Conservation (phyloP, 2,888 invertebrate genomes). For the Hyppa rectilinea region DNA sequence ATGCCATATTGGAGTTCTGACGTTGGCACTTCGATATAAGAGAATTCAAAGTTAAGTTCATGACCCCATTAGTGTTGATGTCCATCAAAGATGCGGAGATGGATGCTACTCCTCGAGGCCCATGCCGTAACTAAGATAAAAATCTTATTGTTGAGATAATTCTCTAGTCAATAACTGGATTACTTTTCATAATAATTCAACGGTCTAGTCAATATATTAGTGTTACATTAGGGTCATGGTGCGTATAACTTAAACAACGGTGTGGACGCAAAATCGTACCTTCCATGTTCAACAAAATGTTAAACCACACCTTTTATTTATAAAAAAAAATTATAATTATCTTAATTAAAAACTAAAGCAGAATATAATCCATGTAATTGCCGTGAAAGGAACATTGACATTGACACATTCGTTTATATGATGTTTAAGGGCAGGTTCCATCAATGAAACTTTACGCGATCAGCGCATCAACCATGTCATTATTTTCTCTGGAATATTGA, state of each 20-base stretch:
- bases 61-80: slow-evolving; percentile 5
- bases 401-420: slow-evolving; percentile 49
- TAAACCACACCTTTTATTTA: slow-evolving; percentile 18
- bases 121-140: slow-evolving; percentile 38
- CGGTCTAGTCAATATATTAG: slow-evolving; percentile 55
- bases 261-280: slow-evolving; percentile 18
- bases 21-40: slow-evolving; percentile 12
- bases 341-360: slow-evolving; percentile 14
- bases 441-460: too few species aligned
- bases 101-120: slow-evolving; percentile 18
- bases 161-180: slow-evolving; percentile 58
- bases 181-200: slow-evolving; percentile 51
- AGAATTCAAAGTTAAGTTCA: slow-evolving; percentile 21
- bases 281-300: slow-evolving; percentile 25
- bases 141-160: slow-evolving; percentile 20
- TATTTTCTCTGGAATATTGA: too few species aligned
- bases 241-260: slow-evolving; percentile 11
- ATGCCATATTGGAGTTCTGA: slow-evolving; percentile 16
- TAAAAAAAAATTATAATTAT: slow-evolving; percentile 14
- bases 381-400: slow-evolving; percentile 61
- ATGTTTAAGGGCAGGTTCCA: too few species aligned
- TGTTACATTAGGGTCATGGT: slow-evolving; percentile 41
- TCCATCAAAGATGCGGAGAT: slow-evolving; percentile 28
- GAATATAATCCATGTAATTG: slow-evolving; percentile 12
- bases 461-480: too few species aligned